These are phyloP conservation scores for Phoenicopterus ruber DNA, from an alignment of 2,113 vertebrate species.

Conservation along the genomic window DNA sequence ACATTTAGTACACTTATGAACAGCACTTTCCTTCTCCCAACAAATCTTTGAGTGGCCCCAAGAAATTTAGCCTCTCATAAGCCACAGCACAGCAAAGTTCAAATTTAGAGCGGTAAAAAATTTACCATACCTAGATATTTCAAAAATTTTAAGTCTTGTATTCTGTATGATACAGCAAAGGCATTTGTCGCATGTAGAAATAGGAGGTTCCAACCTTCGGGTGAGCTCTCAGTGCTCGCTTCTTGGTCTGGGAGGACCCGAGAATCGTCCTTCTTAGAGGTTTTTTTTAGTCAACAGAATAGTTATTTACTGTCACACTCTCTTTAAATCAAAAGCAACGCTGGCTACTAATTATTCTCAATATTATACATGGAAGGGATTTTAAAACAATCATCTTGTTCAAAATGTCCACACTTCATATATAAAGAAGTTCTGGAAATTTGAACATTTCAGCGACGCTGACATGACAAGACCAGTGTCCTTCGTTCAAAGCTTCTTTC, in stretches of 20 bases:
- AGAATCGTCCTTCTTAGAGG: not conserved
- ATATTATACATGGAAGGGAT: not conserved
- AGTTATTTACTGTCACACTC: not conserved
- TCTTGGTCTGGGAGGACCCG: not conserved
- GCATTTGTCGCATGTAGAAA: not conserved
- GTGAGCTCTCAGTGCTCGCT: not conserved
- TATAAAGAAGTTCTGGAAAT: not conserved
- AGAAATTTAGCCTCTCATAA: not conserved
- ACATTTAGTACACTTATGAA: rapidly evolving
- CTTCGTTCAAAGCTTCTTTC: not conserved
- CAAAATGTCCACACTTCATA: not conserved
- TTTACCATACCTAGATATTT: not conserved
- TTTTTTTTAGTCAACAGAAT: not conserved
- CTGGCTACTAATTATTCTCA: not conserved
- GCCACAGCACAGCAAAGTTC: not conserved
- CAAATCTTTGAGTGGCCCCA: not conserved
- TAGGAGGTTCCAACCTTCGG: not conserved
- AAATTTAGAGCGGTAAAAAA: not conserved
- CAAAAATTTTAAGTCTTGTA: rapidly evolving
- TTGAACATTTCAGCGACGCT: not conserved
- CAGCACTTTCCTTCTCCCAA: not conserved
- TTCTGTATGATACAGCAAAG: not conserved
- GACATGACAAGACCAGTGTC: not conserved
- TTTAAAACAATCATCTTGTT: not conserved
- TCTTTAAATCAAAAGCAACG: not conserved